A percentile compares a stretch with the other conserved stretches of the same genome.
These are phyloP conservation scores for Biston betularia DNA, from an alignment of 2,888 invertebrate species.

Conservation along the genomic window DNA sequence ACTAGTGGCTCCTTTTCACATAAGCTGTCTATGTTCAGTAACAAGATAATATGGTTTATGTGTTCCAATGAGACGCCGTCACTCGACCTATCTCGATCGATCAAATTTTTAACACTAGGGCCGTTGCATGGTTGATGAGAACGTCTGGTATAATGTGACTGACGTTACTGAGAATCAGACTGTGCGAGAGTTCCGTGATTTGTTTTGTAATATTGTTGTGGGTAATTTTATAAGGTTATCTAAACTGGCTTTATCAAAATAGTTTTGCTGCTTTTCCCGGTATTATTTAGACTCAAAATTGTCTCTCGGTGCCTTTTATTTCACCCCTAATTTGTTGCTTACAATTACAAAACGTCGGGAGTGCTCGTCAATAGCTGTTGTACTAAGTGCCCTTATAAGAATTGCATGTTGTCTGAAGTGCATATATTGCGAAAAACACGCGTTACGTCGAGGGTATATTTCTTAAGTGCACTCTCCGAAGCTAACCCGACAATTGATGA, in stretches of 20 bases:
- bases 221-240: slow-evolving; percentile 14
- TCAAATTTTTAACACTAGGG: slow-evolving; percentile 52
- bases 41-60: not conserved
- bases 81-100: slow-evolving; percentile 54
- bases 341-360: no score
- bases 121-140: slow-evolving; percentile 30
- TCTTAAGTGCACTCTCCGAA: no score
- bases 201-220: slow-evolving; percentile 9
- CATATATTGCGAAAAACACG: no score
- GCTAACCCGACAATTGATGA: no score
- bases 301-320: no score
- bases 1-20: not conserved
- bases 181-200: slow-evolving; percentile 28
- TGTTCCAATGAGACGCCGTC: slow-evolving; percentile 36
- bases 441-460: no score
- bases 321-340: no score
- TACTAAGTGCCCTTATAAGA: no score
- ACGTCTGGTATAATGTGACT: slow-evolving; percentile 19
- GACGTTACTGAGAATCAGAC: slow-evolving; percentile 45
- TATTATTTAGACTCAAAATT: no score
- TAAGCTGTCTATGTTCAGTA: not conserved
- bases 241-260: not conserved
- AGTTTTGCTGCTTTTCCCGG: no score
- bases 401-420: no score
- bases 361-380: no score